Evolutionary conservation across 2,797 vertebrate genomes (phyloP).

Genomic region (Spheniscus humboldti): DNA sequence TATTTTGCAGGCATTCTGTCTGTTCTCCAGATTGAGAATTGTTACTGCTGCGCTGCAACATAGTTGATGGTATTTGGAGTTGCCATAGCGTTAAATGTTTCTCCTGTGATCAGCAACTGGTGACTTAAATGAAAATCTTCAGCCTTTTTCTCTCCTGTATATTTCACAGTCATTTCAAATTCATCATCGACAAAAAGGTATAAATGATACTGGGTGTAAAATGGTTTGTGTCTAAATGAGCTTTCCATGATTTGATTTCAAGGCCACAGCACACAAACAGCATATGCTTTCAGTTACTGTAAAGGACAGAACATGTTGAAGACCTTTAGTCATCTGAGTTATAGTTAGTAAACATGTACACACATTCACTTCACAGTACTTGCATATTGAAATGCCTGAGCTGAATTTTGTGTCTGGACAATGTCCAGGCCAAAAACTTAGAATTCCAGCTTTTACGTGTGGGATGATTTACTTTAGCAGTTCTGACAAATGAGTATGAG

Average conservation of each 20-base stretch:
- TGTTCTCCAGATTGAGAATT: slow-evolving; percentile 12
- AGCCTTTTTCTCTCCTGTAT: background rate
- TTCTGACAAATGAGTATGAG: background rate
- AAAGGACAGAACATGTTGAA: background rate
- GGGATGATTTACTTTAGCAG: background rate
- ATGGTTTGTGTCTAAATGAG: background rate
- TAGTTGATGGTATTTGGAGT: slow-evolving; percentile 30
- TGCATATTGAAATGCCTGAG: background rate
- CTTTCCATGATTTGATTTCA: background rate
- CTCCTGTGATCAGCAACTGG: slow-evolving; percentile 43
- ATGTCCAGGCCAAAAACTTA: background rate
- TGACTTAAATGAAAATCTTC: slow-evolving; percentile 46
- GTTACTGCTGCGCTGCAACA: background rate
- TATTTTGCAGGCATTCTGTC: slow-evolving; percentile 22
- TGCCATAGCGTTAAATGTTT: slow-evolving; percentile 43
- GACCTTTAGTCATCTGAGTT: background rate
- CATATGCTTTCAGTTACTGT: background rate
- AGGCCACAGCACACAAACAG: background rate
- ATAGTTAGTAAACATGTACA: background rate
- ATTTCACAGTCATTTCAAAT: slow-evolving; percentile 14
- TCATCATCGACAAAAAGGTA: slow-evolving; percentile 1
- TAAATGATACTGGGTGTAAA: background rate
- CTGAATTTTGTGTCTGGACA: background rate
- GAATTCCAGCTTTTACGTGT: background rate
- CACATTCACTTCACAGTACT: background rate